Evolutionary conservation across 2,888 invertebrate genomes (phyloP).

Genomic region (Andrena praecox): DNA sequence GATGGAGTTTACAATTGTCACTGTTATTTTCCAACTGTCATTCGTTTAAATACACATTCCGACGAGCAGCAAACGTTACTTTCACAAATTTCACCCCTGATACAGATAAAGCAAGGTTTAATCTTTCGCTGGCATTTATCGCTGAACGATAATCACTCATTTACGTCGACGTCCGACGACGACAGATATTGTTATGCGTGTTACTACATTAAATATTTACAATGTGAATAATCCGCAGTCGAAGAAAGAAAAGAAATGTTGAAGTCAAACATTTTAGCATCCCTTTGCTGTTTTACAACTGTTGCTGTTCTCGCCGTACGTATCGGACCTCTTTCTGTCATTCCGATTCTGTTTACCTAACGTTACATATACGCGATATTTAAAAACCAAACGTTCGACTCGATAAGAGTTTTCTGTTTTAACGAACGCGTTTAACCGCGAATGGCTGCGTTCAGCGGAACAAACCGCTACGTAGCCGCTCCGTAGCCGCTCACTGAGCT

Average conservation of each 20-base stretch:
- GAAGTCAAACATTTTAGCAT: conserved; percentile 53
- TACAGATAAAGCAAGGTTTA: conserved; percentile 17
- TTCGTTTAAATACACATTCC: conserved; percentile 14
- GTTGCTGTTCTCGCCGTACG: conserved; percentile 57
- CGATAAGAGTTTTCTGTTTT: not conserved
- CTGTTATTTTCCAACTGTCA: conserved; percentile 24
- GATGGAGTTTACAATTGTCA: conserved; percentile 18
- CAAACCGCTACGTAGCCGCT: too few relatives aligned
- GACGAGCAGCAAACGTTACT: conserved; percentile 19
- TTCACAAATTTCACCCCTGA: not conserved
- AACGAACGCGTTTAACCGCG: too few relatives aligned
- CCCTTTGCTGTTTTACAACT: conserved; percentile 39
- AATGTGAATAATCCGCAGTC: conserved; percentile 48
- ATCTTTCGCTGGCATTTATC: conserved; percentile 10
- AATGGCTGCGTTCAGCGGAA: too few relatives aligned
- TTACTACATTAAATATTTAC: conserved; percentile 43
- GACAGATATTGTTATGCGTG: conserved; percentile 42
- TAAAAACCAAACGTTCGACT: not conserved
- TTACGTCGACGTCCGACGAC: not conserved
- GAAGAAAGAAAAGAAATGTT: conserved; percentile 58
- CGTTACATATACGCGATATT: not conserved
- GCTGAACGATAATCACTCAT: conserved; percentile 9
- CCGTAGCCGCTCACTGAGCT: too few relatives aligned
- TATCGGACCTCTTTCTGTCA: conserved; percentile 18
- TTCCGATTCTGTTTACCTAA: not conserved